Conservation (phyloP, 2,888 invertebrate species). For the Orthonevra nobilis region DNA sequence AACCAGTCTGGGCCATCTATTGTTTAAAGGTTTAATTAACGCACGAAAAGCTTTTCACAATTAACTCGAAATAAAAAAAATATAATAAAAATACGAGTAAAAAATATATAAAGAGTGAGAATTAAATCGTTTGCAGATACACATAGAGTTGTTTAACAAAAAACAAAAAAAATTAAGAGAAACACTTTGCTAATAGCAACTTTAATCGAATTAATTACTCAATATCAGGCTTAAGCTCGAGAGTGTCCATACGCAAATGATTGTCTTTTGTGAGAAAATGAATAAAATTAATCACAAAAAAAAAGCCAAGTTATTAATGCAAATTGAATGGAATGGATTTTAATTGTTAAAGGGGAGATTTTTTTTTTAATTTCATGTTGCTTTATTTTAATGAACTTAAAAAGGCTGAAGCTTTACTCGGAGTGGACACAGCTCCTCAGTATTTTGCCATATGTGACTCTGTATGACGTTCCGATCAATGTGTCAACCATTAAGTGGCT, state of each 20-base stretch:
- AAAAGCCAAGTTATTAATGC: slow-evolving; percentile 61
- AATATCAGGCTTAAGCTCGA: slow-evolving; percentile 12
- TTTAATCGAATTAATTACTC: slow-evolving; percentile 60
- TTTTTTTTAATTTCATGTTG: slow-evolving; percentile 15
- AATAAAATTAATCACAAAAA: slow-evolving; percentile 24
- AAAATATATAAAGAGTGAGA: slow-evolving; percentile 4
- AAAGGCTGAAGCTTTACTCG: slow-evolving; percentile 17
- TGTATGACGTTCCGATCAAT: slow-evolving; percentile 42
- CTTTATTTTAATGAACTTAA: slow-evolving; percentile 27
- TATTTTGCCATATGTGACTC: slow-evolving; percentile 10
- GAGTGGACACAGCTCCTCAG: background rate
- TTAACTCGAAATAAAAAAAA: slow-evolving; percentile 2
- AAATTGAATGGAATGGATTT: slow-evolving; percentile 67
- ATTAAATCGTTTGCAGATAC: slow-evolving; percentile 34
- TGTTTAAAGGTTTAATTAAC: background rate
- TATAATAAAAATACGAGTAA: background rate
- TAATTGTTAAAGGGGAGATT: slow-evolving; percentile 50
- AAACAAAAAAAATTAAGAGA: background rate
- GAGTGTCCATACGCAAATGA: slow-evolving; percentile 17
- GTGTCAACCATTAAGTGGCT: slow-evolving; percentile 63
- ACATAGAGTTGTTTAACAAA: too few relatives aligned
- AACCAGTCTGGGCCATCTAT: background rate
- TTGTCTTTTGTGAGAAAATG: slow-evolving; percentile 46
- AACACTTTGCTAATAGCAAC: slow-evolving; percentile 25
- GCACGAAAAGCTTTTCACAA: slow-evolving; percentile 6